Percentiles rank a stretch among this genome's conserved stretches.
Evolutionary conservation across 2,888 invertebrate genomes (phyloP).

Genomic region (Deilephila elpenor): DNA sequence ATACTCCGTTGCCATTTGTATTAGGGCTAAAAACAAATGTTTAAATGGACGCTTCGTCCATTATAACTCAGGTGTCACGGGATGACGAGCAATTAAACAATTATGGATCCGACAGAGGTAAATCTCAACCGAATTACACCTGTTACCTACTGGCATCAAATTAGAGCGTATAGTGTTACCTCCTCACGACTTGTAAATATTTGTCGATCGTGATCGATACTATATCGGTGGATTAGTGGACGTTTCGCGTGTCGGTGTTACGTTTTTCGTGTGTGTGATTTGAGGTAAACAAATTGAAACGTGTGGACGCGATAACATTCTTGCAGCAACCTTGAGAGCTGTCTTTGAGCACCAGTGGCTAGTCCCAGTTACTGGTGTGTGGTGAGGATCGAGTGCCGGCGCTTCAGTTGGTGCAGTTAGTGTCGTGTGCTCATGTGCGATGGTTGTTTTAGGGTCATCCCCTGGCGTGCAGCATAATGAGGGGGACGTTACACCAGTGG

Average conservation of each 20-base stretch:
- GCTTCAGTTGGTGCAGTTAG: conserved; percentile 34
- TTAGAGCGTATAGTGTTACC: conserved; percentile 82
- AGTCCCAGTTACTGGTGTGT: conserved; percentile 52
- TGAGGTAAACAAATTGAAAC: conserved; percentile 79
- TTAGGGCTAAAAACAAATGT: conserved; percentile 83
- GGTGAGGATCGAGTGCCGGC: conserved; percentile 46
- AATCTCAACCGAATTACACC: conserved; percentile 83
- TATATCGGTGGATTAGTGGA: conserved; percentile 55
- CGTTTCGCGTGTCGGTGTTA: conserved; percentile 48
- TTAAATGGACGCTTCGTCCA: conserved; percentile 99
- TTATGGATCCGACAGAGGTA: conserved; percentile 97
- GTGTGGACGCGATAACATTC: conserved; percentile 76
- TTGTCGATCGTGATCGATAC: conserved; percentile 63
- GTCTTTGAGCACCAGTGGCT: conserved; percentile 55
- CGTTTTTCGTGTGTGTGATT: conserved; percentile 60
- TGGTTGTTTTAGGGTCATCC: conserved; percentile 82
- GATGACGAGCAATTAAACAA: conserved; percentile 98
- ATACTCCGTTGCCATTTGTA: conserved; percentile 81
- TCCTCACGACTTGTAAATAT: conserved; percentile 71
- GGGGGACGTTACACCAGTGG: conserved; percentile 81
- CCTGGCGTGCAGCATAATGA: conserved; percentile 83
- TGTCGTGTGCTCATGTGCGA: conserved; percentile 54
- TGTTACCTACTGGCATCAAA: conserved; percentile 82
- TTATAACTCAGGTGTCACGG: conserved; percentile 98
- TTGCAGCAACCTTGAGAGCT: conserved; percentile 75